Evolutionary conservation across 2,888 invertebrate genomes (phyloP), one percentile per base, ranked within the genome.

Genomic region (Nomada fucata): DNA sequence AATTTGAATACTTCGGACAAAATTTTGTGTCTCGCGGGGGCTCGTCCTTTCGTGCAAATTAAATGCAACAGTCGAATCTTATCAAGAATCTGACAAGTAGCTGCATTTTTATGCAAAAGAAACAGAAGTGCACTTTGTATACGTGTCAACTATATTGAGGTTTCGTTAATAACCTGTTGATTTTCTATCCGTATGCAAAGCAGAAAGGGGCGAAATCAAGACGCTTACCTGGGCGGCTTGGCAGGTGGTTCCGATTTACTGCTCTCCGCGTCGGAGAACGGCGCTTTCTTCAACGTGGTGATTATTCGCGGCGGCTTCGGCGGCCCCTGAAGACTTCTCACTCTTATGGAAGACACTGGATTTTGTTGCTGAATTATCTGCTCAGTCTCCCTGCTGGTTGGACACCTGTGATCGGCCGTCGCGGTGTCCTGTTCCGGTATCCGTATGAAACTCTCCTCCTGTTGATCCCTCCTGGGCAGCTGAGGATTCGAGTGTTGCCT

Each of bases 401-500:
- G 42, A 44, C 59, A 77, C 52, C 86, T 83, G 76, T 75, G 64
- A 23, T 88, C 85, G 20, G n/a, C 60, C 36, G 64, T 74, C 26
- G 74, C 73, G 18, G 80, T 61, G 20, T 64, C 77, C 29, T 86
- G 88, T 44, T 86, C 88, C 13, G 83, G 69, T 10, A 78, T 29
- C 18, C 82, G 76, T 53, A 84, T 86, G 60, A 87, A 84, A 64
- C 87, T 83, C 23, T 65, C 76, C 55, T 74, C 72, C 36, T 70
- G 76, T 36, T 84, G 84, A 75, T 86, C 88, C 29, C 88, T 86
- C 53, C 73, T 89, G 10, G 89, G 84, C 57, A 92, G 70, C 72
- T 92, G 92, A 20, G 92, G 92, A 86, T 92, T 93, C 47, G 93
- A 93, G 76, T 91, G 89, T 79, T 93, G 93, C 18, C 93, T 91